Evolutionary conservation across 2,888 invertebrate species (phyloP).

Genomic region (Sesia bembeciformis): DNA sequence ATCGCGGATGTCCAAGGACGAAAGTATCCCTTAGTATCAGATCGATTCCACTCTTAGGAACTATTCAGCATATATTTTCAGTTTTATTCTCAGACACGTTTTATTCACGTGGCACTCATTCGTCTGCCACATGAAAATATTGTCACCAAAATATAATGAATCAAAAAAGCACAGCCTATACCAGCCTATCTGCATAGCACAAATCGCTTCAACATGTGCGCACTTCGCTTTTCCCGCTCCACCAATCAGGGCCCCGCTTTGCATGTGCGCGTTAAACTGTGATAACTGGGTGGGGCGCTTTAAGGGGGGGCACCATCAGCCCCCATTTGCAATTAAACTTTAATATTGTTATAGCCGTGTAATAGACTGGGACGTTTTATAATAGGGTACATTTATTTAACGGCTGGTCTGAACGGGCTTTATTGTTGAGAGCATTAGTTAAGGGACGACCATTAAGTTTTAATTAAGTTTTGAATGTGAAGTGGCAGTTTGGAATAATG

Average conservation of each 20-base stretch:
- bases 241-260: slow-evolving; percentile 25
- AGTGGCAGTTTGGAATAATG: too few relatives aligned
- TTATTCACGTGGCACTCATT: too few relatives aligned
- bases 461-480: background rate
- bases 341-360: slow-evolving; percentile 29
- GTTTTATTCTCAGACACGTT: too few relatives aligned
- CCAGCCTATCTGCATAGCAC: slow-evolving; percentile 35
- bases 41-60: too few relatives aligned
- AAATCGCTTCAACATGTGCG: slow-evolving; percentile 31
- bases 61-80: too few relatives aligned
- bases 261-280: slow-evolving; percentile 23
- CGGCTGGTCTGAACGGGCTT: slow-evolving; percentile 1
- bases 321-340: slow-evolving; percentile 31
- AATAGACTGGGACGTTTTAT: slow-evolving; percentile 15
- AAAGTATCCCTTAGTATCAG: too few relatives aligned
- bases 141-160: background rate
- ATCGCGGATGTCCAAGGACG: too few relatives aligned
- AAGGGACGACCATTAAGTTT: background rate
- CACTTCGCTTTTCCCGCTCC: slow-evolving; percentile 1
- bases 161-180: slow-evolving; percentile 26
- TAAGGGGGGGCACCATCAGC: slow-evolving; percentile 14
- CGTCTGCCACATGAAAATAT: too few relatives aligned
- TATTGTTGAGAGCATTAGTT: background rate
- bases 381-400: slow-evolving; percentile 2
- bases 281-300: slow-evolving; percentile 19